Percentiles rank a stretch among this genome's conserved stretches.
These are phyloP conservation scores for Apogon hyalosoma DNA, from an alignment of 2,797 vertebrate species.

Conservation along the genomic window DNA sequence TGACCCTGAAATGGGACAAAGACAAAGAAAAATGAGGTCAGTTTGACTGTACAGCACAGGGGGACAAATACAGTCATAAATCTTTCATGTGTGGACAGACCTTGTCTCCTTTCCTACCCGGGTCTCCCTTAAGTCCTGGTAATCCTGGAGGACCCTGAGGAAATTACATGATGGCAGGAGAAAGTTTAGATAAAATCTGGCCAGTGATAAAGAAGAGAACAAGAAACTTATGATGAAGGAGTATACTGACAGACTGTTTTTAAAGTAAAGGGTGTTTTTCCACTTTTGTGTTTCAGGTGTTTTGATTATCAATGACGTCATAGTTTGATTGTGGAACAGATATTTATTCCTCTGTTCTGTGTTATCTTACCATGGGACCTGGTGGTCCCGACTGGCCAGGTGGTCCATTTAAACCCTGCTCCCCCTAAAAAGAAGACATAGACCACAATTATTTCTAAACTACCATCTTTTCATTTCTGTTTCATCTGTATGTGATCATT, in stretches of 20 bases:
- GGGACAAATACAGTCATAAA: no score
- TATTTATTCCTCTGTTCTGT: not conserved
- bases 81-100: conserved; percentile 61
- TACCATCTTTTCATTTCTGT: not conserved
- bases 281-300: no score
- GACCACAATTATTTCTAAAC: not conserved
- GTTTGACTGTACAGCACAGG: not conserved
- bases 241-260: not conserved
- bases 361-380: conserved; percentile 91
- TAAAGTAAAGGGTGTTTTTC: not conserved
- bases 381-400: conserved; percentile 94
- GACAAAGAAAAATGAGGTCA: conserved; percentile 5
- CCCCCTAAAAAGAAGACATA: conserved; percentile 85
- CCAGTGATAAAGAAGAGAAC: not conserved
- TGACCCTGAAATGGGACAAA: conserved; percentile 88
- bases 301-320: no score
- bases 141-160: conserved; percentile 93
- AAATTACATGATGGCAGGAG: conserved; percentile 6
- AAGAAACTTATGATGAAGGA: not conserved
- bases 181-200: conserved; percentile 1
- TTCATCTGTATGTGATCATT: not conserved
- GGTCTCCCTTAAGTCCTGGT: conserved; percentile 94
- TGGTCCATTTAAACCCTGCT: conserved; percentile 95
- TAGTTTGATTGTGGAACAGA: no score
- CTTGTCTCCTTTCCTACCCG: conserved; percentile 96